Percentiles rank a stretch among this genome's conserved stretches.
These are phyloP conservation scores for Bombus terrestris DNA, from an alignment of 1,140 invertebrate species.

Conservation along the genomic window DNA sequence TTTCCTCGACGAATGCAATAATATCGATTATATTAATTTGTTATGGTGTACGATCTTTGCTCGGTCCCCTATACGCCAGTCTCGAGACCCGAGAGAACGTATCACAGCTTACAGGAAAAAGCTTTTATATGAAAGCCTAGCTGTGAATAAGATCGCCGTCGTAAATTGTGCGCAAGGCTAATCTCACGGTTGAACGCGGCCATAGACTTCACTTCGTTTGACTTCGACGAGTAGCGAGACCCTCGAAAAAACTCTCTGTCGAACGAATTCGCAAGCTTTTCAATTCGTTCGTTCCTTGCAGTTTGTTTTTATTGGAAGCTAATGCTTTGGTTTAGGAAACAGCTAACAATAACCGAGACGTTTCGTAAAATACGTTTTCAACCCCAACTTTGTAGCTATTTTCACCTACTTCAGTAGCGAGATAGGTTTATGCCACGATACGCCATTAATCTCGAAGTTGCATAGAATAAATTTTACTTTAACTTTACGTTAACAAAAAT, in stretches of 20 bases:
- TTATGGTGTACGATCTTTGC: constrained; percentile 54
- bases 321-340: no score
- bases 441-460: no score
- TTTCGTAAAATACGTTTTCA: neutral
- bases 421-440: no score
- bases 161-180: constrained; percentile 81
- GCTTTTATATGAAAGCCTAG: constrained; percentile 82
- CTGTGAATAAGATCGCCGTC: constrained; percentile 79
- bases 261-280: constrained; percentile 37
- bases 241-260: neutral
- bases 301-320: neutral
- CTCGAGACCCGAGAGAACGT: constrained; percentile 58
- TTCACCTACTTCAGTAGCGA: no score
- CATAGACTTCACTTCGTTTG: constrained; percentile 39
- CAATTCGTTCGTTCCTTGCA: neutral
- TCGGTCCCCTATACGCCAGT: constrained; percentile 48
- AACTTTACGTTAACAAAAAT: no score
- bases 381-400: neutral
- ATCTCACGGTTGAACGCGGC: constrained; percentile 78
- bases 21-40: constrained; percentile 66
- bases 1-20: neutral
- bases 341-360: no score
- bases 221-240: constrained; percentile 16
- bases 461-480: no score
- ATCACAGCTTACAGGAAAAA: constrained; percentile 83